Evolutionary conservation across 2,888 invertebrate genomes (phyloP).

Genomic region (Drosophila mayaguana): DNA sequence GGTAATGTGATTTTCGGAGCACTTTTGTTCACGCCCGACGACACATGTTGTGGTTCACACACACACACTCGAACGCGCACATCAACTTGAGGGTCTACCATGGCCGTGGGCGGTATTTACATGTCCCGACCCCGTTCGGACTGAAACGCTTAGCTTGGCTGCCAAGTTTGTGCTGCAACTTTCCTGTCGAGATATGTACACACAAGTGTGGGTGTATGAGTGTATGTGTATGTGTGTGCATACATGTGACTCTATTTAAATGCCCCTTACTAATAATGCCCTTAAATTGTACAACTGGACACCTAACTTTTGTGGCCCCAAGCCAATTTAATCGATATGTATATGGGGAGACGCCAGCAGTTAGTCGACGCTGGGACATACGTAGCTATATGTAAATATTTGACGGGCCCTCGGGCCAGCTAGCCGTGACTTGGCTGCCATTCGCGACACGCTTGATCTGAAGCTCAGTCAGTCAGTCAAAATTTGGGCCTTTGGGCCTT

Average conservation of each 20-base stretch:
- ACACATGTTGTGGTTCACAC: conserved; percentile 79
- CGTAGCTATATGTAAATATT: conserved; percentile 55
- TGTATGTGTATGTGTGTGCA: not conserved
- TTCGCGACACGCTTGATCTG: conserved; percentile 70
- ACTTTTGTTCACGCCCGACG: conserved; percentile 77
- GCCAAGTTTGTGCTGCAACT: conserved; percentile 51
- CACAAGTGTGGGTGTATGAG: not conserved
- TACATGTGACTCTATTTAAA: conserved; percentile 46
- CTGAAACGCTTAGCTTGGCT: conserved; percentile 59
- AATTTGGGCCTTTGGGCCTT: conserved; percentile 34
- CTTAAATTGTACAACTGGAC: conserved; percentile 58
- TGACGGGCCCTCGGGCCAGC: conserved; percentile 51
- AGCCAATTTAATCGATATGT: conserved; percentile 72
- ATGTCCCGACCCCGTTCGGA: conserved; percentile 43
- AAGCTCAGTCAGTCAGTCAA: conserved; percentile 36
- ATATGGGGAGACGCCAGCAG: conserved; percentile 55
- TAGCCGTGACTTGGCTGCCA: conserved; percentile 54
- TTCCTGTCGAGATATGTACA: conserved; percentile 28
- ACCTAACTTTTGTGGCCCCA: conserved; percentile 54
- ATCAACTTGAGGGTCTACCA: conserved; percentile 47
- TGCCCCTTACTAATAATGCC: conserved; percentile 59
- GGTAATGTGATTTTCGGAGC: conserved; percentile 75
- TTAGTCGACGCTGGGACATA: conserved; percentile 40
- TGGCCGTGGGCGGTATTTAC: conserved; percentile 63
- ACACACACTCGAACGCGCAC: conserved; percentile 23